Base-by-base conservation (phyloP, 2,888 invertebrate genomes). In the Coelopa pilipes region DNA sequence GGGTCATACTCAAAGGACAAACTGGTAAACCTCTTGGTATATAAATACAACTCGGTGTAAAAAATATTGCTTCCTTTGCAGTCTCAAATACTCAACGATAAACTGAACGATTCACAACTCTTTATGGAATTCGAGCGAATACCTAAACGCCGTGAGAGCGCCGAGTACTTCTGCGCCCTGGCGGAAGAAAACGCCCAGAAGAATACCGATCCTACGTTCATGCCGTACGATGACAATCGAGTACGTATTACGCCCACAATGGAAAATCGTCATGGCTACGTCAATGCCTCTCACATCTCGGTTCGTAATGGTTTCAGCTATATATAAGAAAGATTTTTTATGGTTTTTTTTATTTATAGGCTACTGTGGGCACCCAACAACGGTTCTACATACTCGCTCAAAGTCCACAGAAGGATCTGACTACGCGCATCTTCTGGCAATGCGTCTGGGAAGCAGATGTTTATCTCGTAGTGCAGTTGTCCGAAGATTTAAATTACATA, bases 231-330 rank as follows among this genome's bases (percentile, higher is more conserved):
- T 62, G 95, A 96, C 83, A 97, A 96, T 86, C 88, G 97, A 69
- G 93, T 97, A 50, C 90, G 93, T 76, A 88, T 97, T 24, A 92
- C 92, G n/a, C 94, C 96, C 9, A 91, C 93, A 12, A 92, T 93
- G 81, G 91, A 91, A 80, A 97, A 98, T 88, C 92, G 93, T 71
- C 91, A 91, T 82, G 97, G 97, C 15, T 98, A 97, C 82, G 94
- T 97, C 79, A 97, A 97, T 89, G 97, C 97, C 1, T 96, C 96
- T 2, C 94, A 96, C 83, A 92, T 97, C 76, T 94, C 94, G 81
- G 96, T 96, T 86, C 85, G 80, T 75, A 15, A 15, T 13, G 5
- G 17, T 5, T 15, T 68, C 46, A n/a, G 12, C 21, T 1, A 49
- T 13, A 13, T 17, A 45, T 10, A 24, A 13, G 7, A 10, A 57